Conservation (phyloP, 1,140 invertebrate species). For the Drosophila santomea region DNA sequence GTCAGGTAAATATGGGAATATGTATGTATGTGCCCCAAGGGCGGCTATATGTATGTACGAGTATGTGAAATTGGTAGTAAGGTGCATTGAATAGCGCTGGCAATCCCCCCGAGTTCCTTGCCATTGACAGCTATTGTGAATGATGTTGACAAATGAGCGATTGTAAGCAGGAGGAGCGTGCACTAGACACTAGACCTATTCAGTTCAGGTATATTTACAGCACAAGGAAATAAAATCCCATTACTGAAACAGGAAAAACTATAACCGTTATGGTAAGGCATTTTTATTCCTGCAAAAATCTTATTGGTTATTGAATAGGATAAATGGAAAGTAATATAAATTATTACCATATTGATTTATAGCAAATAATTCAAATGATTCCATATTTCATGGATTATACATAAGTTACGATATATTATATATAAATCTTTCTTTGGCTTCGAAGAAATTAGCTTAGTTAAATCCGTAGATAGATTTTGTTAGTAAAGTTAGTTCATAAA, state of each 20-base stretch:
- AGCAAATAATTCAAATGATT: background rate
- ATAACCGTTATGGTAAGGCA: background rate
- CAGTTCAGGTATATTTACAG: conserved; percentile 9
- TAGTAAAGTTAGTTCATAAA: background rate
- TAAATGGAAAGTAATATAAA: background rate
- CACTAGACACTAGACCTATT: conserved; percentile 12
- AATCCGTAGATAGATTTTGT: no score
- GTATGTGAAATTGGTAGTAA: conserved; percentile 10
- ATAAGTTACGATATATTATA: no score
- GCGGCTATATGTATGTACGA: conserved; percentile 1
- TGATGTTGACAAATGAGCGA: conserved; percentile 57
- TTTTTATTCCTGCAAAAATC: background rate
- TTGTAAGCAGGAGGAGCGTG: conserved; percentile 18
- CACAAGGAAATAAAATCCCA: background rate
- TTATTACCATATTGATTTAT: no score
- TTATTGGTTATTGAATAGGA: background rate
- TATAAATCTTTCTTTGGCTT: background rate
- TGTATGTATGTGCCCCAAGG: conserved; percentile 8
- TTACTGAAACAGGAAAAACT: conserved; percentile 11
- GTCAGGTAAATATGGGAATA: conserved; percentile 12
- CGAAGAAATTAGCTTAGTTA: no score
- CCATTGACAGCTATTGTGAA: conserved; percentile 61
- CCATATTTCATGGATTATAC: no score
- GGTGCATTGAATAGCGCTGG: conserved; percentile 50
- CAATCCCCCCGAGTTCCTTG: conserved; percentile 31